Base-by-base conservation (phyloP, 1,140 invertebrate species). In the Hormaphis cornu region DNA sequence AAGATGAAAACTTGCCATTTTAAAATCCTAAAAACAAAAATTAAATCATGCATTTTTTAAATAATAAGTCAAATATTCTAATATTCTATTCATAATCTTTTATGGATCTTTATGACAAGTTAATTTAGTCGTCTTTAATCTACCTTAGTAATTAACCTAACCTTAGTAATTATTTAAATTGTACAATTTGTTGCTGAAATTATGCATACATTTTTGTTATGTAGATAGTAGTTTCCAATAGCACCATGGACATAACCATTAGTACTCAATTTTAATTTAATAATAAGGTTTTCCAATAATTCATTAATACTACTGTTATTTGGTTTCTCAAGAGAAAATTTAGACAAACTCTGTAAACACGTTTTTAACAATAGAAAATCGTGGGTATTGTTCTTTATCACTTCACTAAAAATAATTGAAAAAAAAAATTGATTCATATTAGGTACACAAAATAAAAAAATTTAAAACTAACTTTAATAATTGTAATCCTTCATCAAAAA, bases 221-320 rank as follows among this genome's bases (percentile, higher is more conserved):
- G 48, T 14, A 63, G 33, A 35, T 35, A 63, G 18, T 63, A 63
- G 18, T 63, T 44, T 22, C 59, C 59, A 48, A 63, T 63, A 22
- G 59, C 59, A n/a, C 59, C 59, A 28, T 63, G 59, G 3, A 63
- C 26, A 48, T 63, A 63, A 28, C 59, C 59, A 33, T 63, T 63
- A 46, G 46, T 37, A 48, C 42, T 63, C 3, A 18, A 0, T 48
- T 63, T 7, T 33, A 63, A 48, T 63, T 22, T 33, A 9, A 22
- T 16, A 20, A 63, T 46, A 18, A 63, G 26, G 46, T 48, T 46
- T 35, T 48, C 6, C 18, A 63, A 63, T 5, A 46, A 30, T 28
- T 28, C 26, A 22, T 4, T 3, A 14, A 63, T 33, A 28, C 26
- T 8, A 22, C 12, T 12, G 6, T 22, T 48, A 20, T 63, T n/a